Evolutionary conservation across 2,888 invertebrate genomes (phyloP).

Genomic region (Megamerina dolium): DNA sequence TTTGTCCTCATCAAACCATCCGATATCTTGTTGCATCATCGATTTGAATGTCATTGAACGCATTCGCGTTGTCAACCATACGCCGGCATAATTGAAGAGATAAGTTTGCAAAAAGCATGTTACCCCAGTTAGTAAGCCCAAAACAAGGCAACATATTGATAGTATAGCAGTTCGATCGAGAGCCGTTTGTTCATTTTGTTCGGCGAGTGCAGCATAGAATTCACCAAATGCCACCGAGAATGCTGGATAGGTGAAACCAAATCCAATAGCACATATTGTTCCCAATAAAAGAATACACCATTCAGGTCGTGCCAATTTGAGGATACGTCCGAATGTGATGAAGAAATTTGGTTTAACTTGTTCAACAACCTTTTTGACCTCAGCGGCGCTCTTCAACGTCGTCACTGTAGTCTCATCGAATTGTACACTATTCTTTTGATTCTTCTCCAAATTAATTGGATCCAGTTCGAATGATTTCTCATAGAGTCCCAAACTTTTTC

Average conservation of each 20-base stretch:
- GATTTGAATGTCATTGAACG: conserved; percentile 56
- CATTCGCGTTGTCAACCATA: conserved; percentile 65
- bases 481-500: conserved; percentile 38
- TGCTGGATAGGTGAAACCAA: conserved; percentile 67
- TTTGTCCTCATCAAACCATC: conserved; percentile 64
- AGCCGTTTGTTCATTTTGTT: conserved; percentile 55
- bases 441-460: conserved; percentile 41
- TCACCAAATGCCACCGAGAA: conserved; percentile 75
- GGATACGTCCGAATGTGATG: conserved; percentile 52
- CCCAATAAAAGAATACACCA: conserved; percentile 61
- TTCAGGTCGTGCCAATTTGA: conserved; percentile 63
- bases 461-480: conserved; percentile 46
- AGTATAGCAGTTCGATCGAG: conserved; percentile 56
- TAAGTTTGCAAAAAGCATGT: conserved; percentile 66
- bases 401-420: conserved; percentile 31
- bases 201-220: conserved; percentile 65
- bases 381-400: neutral
- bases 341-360: conserved; percentile 40
- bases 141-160: conserved; percentile 58
- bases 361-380: neutral
- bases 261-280: conserved; percentile 59
- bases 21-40: conserved; percentile 67
- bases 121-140: conserved; percentile 61
- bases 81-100: conserved; percentile 72
- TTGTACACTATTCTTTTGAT: conserved; percentile 39